Conservation (phyloP, 1,140 invertebrate species). For the Druon quercuslanigerum region DNA sequence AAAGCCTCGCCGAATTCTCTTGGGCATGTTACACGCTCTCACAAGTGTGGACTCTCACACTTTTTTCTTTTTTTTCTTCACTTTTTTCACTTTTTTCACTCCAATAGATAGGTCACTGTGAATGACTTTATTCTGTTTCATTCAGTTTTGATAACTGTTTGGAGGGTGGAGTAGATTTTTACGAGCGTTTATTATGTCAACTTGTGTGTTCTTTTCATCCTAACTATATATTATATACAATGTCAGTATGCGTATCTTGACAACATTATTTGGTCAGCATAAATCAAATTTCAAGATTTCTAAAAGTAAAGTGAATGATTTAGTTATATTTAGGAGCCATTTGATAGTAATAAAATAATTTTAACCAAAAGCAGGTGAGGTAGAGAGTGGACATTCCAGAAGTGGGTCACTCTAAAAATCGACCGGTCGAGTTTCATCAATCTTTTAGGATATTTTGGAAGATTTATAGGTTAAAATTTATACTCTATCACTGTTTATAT, state of each 20-base stretch:
- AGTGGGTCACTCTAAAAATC: no score
- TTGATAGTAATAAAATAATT: no score
- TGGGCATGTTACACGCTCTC: slow-evolving; percentile 33
- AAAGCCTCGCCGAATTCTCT: slow-evolving; percentile 42
- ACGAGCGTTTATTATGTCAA: slow-evolving; percentile 21
- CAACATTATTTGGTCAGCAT: not conserved
- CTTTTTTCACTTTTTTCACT: slow-evolving; percentile 35
- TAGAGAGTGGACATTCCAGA: rapidly evolving
- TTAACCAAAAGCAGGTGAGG: no score
- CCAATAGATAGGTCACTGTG: slow-evolving; percentile 9
- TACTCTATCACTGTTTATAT: no score
- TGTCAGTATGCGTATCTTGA: not conserved
- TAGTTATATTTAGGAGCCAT: no score
- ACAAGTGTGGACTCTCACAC: slow-evolving; percentile 37
- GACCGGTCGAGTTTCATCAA: no score
- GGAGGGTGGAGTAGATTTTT: slow-evolving; percentile 3
- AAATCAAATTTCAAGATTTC: not conserved
- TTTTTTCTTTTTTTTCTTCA: slow-evolving; percentile 4
- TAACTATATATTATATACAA: not conserved
- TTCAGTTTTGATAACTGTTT: slow-evolving; percentile 18
- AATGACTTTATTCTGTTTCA: slow-evolving; percentile 23
- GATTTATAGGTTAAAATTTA: no score
- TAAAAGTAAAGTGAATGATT: no score
- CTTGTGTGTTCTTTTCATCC: not conserved
- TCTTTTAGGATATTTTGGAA: no score